Base-by-base conservation (phyloP, 2,113 vertebrate genomes). In the Neomonachus schauinslandi region DNA sequence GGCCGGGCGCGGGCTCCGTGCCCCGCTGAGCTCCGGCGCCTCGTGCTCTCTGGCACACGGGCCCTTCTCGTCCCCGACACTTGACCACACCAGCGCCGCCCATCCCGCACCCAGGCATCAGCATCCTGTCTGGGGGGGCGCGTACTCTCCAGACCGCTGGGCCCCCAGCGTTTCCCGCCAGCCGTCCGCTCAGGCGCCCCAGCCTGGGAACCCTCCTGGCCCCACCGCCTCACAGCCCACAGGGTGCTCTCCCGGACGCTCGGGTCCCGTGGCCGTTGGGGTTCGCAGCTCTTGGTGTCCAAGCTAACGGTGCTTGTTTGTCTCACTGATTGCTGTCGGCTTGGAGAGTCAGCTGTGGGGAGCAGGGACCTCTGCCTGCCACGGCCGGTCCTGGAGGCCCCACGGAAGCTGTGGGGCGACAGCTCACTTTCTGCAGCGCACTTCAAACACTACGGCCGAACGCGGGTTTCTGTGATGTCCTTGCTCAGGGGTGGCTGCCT, bases 1-100 rank as follows among this genome's bases (percentile, higher is more conserved):
- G 5, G 71, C 71, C 36, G 2, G 11, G 21, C 21, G 21, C 7
- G 1, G 65, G 33, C 33, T n/a, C 15, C 1, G 0, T 2, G 1
- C 71, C 11, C 16, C 8, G 15, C 33, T 16, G 65, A 72, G 71
- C 21, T 42, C 36, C 36, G 3, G 1, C 0, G 31, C 65, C 65
- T n/a, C 24, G 1, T 18, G 14, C 53, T n/a, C 15, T 16, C 33
- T 4, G 22, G 36, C 22, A 24, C 22, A 13, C 2, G 2, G 36
- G 36, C 71, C 22, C 71, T 19, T 53, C 76, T 53, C 4, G 31
- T 21, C 18, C 49, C 76, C 0, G 5, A 79, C 49, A 3, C 49
- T 12, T 11, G 28, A 16, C 76, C 49, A n/a, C 5, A 7, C 71
- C 11, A 14, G 71, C 6, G 2, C 22, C 42, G 71, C 71, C 39